Percentiles rank a stretch among this genome's conserved stretches.
phyloP scores from a whole-genome alignment of 2,888 invertebrate genomes.

The Antheraea yamamai region DNA sequence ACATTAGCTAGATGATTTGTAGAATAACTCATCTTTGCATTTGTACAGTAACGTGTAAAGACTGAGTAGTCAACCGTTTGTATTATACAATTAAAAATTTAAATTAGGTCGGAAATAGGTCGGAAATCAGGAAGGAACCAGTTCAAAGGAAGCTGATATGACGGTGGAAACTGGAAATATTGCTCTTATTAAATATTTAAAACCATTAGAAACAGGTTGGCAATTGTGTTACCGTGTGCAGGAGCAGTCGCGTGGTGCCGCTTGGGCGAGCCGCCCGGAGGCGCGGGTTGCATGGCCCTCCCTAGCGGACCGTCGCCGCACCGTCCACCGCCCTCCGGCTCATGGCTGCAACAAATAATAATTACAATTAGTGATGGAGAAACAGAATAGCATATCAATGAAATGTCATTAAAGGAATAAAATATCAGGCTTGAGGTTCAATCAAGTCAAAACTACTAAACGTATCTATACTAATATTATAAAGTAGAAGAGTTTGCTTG shows the following conservation, averaged over 20 bases:
- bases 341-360: conserved; percentile 82
- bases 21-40: no score
- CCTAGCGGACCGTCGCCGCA: conserved; percentile 82
- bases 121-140: neutral
- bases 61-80: no score
- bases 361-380: neutral
- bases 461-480: no score
- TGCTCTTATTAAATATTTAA: no score
- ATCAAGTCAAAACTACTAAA: no score
- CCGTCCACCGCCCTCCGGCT: conserved; percentile 84
- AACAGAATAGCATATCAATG: neutral
- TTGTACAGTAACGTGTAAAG: neutral
- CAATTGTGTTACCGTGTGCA: conserved; percentile 49
- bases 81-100: neutral
- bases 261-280: conserved; percentile 77
- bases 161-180: neutral
- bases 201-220: neutral
- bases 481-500: no score
- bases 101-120: no score
- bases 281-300: conserved; percentile 80
- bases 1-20: neutral
- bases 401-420: neutral
- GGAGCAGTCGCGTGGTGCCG: conserved; percentile 63
- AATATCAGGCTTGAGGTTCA: neutral
- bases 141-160: no score